phyloP scores from a whole-genome alignment of 2,113 vertebrate species.

The Polypterus senegalus region DNA sequence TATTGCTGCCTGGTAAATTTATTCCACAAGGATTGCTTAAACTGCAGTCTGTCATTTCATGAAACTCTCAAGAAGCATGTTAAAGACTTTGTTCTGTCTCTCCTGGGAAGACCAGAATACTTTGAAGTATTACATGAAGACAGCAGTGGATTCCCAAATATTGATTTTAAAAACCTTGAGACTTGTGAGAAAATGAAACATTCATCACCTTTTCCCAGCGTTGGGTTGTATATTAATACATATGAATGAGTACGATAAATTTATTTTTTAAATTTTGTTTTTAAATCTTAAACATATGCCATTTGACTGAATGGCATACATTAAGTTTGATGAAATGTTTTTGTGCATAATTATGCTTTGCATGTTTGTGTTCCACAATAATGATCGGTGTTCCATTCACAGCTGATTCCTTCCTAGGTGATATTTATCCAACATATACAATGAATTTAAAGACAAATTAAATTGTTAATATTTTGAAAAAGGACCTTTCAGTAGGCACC shows the following conservation, averaged over 20 bases:
- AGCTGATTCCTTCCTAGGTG: too few species aligned
- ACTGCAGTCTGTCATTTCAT: constrained; percentile 1
- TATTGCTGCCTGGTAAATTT: background rate
- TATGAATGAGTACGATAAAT: background rate
- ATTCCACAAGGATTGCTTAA: background rate
- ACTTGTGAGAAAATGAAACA: constrained; percentile 3
- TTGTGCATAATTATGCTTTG: too few species aligned
- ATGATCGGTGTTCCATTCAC: too few species aligned
- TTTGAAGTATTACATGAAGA: constrained; percentile 37
- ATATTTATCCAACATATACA: too few species aligned
- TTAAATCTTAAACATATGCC: too few species aligned
- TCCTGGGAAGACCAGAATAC: constrained; percentile 23
- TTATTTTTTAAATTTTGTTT: background rate
- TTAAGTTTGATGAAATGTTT: too few species aligned
- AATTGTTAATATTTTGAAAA: too few species aligned
- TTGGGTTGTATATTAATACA: background rate
- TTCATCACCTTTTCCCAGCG: background rate
- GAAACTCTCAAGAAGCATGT: constrained; percentile 32
- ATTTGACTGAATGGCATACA: too few species aligned
- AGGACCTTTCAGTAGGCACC: too few species aligned
- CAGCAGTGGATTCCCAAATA: constrained; percentile 45
- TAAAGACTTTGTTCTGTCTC: constrained; percentile 33
- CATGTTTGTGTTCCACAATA: too few species aligned
- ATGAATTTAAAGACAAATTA: too few species aligned
- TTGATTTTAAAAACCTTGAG: constrained; percentile 42